Evolutionary conservation across 1,140 invertebrate species (phyloP).

Genomic region (Diorhabda carinulata): DNA sequence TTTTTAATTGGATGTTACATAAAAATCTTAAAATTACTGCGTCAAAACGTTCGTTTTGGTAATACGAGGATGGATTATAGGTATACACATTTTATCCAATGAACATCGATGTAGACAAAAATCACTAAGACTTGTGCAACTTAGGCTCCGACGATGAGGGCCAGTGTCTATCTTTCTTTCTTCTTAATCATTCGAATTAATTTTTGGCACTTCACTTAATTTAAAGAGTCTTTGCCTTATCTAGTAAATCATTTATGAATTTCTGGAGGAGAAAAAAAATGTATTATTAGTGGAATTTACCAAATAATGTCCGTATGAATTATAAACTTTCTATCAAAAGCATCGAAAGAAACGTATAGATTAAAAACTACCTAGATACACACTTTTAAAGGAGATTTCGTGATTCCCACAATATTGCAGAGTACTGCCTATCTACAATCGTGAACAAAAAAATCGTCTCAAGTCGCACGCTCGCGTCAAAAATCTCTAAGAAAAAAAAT

Average conservation of each 20-base stretch:
- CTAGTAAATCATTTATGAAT: conserved; percentile 85
- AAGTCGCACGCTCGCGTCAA: too few relatives aligned
- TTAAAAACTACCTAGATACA: too few relatives aligned
- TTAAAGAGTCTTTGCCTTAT: conserved; percentile 83
- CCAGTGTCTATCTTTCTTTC: conserved; percentile 28
- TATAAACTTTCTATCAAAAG: too few relatives aligned
- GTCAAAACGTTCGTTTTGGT: conserved; percentile 8
- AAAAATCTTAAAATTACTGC: not conserved
- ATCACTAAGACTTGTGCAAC: conserved; percentile 36
- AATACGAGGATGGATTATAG: conserved; percentile 20
- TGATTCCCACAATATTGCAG: too few relatives aligned
- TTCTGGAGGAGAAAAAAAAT: conserved; percentile 61
- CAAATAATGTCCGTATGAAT: too few relatives aligned
- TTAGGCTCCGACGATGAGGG: conserved; percentile 34
- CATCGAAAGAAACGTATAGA: too few relatives aligned
- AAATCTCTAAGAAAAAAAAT: too few relatives aligned
- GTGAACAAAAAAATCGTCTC: too few relatives aligned
- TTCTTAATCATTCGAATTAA: conserved; percentile 25
- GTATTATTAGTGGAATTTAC: not conserved
- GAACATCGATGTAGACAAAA: conserved; percentile 32
- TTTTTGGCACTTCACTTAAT: conserved; percentile 47
- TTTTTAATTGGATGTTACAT: not conserved
- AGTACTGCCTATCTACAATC: too few relatives aligned
- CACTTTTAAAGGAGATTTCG: too few relatives aligned
- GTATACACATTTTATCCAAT: conserved; percentile 5